Percentiles rank a stretch among this genome's conserved stretches.
phyloP scores from a whole-genome alignment of 2,797 vertebrate species.

The Enteromius unitaeniatus region DNA sequence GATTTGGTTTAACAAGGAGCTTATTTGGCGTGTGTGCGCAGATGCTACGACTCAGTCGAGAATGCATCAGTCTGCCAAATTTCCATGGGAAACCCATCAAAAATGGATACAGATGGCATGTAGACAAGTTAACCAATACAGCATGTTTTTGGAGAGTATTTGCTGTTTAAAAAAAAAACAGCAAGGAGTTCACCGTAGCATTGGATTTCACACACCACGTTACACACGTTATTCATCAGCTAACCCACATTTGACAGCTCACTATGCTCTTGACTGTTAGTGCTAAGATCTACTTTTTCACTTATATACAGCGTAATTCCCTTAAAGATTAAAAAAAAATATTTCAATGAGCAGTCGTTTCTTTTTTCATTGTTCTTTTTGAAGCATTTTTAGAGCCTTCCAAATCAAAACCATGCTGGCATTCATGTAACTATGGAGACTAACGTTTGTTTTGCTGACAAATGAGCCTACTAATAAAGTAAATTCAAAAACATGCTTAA shows the following conservation, averaged over 20 bases:
- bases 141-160: constrained; percentile 14
- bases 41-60: constrained; percentile 43
- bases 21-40: constrained; percentile 61
- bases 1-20: constrained; percentile 76
- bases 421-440: constrained; percentile 69
- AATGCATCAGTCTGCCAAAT: constrained; percentile 67
- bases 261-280: constrained; percentile 4
- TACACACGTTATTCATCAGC: constrained; percentile 34
- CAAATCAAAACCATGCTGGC: constrained; percentile 68
- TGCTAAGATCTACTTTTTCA: constrained; percentile 17
- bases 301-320: constrained; percentile 22
- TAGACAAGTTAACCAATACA: constrained; percentile 60
- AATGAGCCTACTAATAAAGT: constrained; percentile 9
- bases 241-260: constrained; percentile 44
- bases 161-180: neutral
- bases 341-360: constrained; percentile 49
- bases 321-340: constrained; percentile 31
- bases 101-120: constrained; percentile 67
- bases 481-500: constrained; percentile 5
- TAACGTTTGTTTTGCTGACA: constrained; percentile 67
- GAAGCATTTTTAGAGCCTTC: constrained; percentile 59
- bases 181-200: constrained; percentile 12
- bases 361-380: constrained; percentile 51
- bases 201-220: constrained; percentile 22
- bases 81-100: constrained; percentile 74